These are phyloP conservation scores for Gastrophysa polygoni DNA, from an alignment of 2,888 invertebrate genomes.

Conservation along the genomic window DNA sequence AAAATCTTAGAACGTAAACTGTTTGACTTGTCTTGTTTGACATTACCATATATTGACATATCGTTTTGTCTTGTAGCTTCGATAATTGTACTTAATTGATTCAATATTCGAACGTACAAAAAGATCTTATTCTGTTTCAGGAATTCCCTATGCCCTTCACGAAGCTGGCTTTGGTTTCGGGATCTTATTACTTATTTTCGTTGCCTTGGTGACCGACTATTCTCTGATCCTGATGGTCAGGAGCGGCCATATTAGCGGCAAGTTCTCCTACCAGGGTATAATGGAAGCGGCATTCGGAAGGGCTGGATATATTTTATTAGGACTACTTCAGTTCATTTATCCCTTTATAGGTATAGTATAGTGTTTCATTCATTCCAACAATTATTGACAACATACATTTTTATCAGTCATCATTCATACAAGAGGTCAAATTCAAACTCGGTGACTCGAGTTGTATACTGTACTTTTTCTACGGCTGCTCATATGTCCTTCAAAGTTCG, in stretches of 20 bases:
- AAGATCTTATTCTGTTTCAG: slow-evolving; percentile 49
- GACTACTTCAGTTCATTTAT: slow-evolving; percentile 79
- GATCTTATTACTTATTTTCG: slow-evolving; percentile 69
- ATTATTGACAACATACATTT: neutral
- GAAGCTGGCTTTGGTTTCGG: slow-evolving; percentile 83
- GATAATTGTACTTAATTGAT: too few species aligned
- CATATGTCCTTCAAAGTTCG: too few species aligned
- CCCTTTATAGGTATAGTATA: slow-evolving; percentile 76
- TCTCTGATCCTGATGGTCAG: slow-evolving; percentile 79
- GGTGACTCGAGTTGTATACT: too few species aligned
- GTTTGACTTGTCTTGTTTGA: too few species aligned
- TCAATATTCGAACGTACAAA: neutral
- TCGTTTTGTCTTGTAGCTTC: too few species aligned
- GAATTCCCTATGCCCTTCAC: slow-evolving; percentile 80
- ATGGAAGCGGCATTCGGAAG: slow-evolving; percentile 83
- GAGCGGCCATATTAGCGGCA: slow-evolving; percentile 76
- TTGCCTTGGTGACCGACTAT: slow-evolving; percentile 81
- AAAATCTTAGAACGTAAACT: too few species aligned
- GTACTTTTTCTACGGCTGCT: too few species aligned
- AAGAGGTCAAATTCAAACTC: too few species aligned
- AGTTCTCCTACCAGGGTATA: slow-evolving; percentile 77
- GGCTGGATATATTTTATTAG: slow-evolving; percentile 76
- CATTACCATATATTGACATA: too few species aligned
- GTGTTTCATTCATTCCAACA: neutral
- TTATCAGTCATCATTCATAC: too few species aligned